Evolutionary conservation across 37 sponge, comb jelly and placozoan species (phyloP).

Genomic region (Axinella damicornis): DNA sequence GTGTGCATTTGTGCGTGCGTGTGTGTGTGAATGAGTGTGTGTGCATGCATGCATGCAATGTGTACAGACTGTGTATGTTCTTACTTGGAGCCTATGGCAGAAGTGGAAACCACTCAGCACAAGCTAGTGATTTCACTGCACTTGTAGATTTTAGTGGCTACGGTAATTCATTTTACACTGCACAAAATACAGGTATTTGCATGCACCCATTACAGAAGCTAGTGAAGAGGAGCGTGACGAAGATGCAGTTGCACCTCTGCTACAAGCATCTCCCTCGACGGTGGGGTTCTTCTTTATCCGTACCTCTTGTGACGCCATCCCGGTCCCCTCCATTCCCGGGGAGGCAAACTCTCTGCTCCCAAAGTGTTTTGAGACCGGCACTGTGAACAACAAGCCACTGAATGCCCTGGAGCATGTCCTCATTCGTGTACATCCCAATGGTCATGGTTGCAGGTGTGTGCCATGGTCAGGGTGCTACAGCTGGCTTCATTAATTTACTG

Average conservation of each 20-base stretch:
- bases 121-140: too few species aligned
- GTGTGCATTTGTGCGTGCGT: too few species aligned
- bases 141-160: too few species aligned
- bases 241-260: slow-evolving; percentile 55
- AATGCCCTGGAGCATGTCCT: slow-evolving; percentile 64
- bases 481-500: too few species aligned
- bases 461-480: too few species aligned
- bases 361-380: slow-evolving; percentile 82
- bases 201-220: slow-evolving; percentile 26
- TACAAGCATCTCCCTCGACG: slow-evolving; percentile 79
- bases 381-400: slow-evolving; percentile 59
- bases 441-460: slow-evolving; percentile 65
- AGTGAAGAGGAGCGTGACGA: slow-evolving; percentile 44
- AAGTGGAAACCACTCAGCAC: too few species aligned
- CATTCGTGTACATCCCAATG: slow-evolving; percentile 77
- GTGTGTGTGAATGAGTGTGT: too few species aligned
- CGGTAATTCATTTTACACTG: too few species aligned
- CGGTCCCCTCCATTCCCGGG: slow-evolving; percentile 48
- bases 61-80: too few species aligned
- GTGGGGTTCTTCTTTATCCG: slow-evolving; percentile 88
- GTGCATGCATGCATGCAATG: too few species aligned
- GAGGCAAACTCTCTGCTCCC: slow-evolving; percentile 78
- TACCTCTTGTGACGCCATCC: slow-evolving; percentile 65
- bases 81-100: too few species aligned
- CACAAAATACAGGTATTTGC: too few species aligned